Evolutionary conservation across 1,140 invertebrate genomes (phyloP).

Genomic region (Tachypleus tridentatus): DNA sequence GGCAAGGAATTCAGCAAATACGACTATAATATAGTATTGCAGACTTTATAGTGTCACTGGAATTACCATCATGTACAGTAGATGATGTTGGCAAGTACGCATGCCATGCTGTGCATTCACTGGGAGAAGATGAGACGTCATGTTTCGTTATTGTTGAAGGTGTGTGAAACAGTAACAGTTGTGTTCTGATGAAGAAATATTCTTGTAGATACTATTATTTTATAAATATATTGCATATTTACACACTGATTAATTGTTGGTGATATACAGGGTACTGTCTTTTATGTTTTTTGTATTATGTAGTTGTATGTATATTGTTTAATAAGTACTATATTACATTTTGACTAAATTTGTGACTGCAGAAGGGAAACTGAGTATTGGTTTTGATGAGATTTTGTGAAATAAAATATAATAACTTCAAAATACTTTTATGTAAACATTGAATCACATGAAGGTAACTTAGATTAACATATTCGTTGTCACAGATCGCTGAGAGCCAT

Average conservation of each 20-base stretch:
- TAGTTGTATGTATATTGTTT: not conserved
- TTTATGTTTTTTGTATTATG: no score
- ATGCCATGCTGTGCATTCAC: conserved; percentile 79
- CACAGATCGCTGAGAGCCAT: conserved; percentile 13
- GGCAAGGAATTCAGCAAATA: conserved; percentile 76
- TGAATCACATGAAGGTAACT: not conserved
- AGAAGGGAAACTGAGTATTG: no score
- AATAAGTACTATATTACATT: not conserved
- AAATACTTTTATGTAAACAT: conserved; percentile 2
- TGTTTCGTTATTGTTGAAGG: conserved; percentile 95
- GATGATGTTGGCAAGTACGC: conserved; percentile 92
- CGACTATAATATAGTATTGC: conserved; percentile 75
- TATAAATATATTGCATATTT: no score
- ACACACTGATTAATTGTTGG: no score
- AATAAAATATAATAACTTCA: not conserved
- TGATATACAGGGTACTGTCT: no score
- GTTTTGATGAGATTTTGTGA: not conserved
- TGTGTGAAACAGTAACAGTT: not conserved
- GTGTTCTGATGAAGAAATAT: no score
- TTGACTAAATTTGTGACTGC: not conserved
- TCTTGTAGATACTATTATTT: no score
- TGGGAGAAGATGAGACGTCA: conserved; percentile 86
- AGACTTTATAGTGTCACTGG: conserved; percentile 90
- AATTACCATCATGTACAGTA: conserved; percentile 86
- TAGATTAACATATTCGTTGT: not conserved